These are phyloP conservation scores for Chaenodraco wilsoni DNA, from an alignment of 2,797 vertebrate genomes.

Conservation along the genomic window DNA sequence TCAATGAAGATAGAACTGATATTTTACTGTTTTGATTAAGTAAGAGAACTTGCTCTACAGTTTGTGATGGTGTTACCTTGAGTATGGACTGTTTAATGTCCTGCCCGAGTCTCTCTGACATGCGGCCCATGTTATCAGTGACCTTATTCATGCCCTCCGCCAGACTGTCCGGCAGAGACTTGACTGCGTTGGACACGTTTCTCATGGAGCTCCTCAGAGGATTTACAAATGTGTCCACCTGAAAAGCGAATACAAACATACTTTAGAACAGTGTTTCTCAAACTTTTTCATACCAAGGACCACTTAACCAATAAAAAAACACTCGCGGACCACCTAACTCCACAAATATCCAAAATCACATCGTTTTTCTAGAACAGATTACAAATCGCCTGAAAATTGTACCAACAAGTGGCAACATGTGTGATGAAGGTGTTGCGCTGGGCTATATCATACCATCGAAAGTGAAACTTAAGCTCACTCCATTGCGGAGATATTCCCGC, in stretches of 20 bases:
- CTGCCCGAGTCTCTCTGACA: slow-evolving; percentile 97
- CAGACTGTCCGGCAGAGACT: slow-evolving; percentile 96
- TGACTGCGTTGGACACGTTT: slow-evolving; percentile 97
- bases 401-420: too few relatives aligned
- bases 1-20: not conserved
- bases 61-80: slow-evolving; percentile 85
- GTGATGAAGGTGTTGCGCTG: too few relatives aligned
- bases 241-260: slow-evolving; percentile 33
- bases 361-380: too few relatives aligned
- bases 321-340: too few relatives aligned
- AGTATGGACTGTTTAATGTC: slow-evolving; percentile 97
- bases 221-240: slow-evolving; percentile 99
- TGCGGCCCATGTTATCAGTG: slow-evolving; percentile 98
- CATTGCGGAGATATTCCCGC: too few relatives aligned
- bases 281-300: too few relatives aligned
- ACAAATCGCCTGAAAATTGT: too few relatives aligned
- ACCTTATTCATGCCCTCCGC: slow-evolving; percentile 98
- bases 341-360: too few relatives aligned
- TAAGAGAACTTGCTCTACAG: not conserved
- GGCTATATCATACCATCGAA: too few relatives aligned
- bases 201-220: slow-evolving; percentile 98
- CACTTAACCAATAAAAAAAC: too few relatives aligned
- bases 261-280: not conserved
- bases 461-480: too few relatives aligned
- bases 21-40: not conserved